Conservation (phyloP, 64 coral and sea anemone species). For the Actinia equina region DNA sequence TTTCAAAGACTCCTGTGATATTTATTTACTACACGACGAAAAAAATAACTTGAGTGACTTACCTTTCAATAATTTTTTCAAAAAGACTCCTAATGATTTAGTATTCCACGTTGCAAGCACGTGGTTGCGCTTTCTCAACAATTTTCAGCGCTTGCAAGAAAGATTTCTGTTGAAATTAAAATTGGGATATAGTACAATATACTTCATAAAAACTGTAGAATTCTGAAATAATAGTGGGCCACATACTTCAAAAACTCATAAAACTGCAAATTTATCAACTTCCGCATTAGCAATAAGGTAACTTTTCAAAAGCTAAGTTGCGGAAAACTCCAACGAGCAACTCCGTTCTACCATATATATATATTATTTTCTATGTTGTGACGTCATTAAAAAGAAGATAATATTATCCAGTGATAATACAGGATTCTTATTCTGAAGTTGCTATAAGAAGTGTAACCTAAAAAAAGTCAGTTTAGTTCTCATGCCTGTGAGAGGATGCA, state of each 20-base stretch:
- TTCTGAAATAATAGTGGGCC: too few relatives aligned
- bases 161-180: background rate
- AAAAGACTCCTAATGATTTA: background rate
- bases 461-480: background rate
- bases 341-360: background rate
- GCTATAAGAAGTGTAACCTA: background rate
- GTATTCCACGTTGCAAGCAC: background rate
- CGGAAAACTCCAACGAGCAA: background rate
- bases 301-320: background rate
- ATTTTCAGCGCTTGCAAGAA: background rate
- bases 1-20: background rate
- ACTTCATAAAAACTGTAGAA: too few relatives aligned
- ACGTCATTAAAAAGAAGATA: background rate
- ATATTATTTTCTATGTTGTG: background rate
- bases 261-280: background rate
- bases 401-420: background rate
- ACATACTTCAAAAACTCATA: background rate
- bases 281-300: slow-evolving; percentile 8
- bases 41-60: background rate
- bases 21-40: too few relatives aligned
- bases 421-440: background rate
- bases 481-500: too few relatives aligned
- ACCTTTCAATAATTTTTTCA: background rate
- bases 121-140: slow-evolving; percentile 8
- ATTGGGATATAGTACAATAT: background rate